Evolutionary conservation across 2,888 invertebrate species (phyloP), one percentile per base, ranked within the genome.

Genomic region (Thelaira solivaga): DNA sequence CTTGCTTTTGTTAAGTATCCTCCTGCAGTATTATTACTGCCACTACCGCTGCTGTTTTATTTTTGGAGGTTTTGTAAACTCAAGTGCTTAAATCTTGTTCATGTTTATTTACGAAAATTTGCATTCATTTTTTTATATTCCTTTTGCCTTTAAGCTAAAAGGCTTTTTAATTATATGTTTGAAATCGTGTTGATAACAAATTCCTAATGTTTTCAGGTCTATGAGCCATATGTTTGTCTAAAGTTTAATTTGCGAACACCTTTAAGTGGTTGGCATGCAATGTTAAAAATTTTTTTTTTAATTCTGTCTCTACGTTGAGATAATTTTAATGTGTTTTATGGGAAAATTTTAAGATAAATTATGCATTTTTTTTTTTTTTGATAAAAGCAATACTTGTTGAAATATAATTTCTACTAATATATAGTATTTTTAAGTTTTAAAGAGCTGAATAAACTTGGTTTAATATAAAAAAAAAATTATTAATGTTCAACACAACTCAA

Each of bases 41-140:
- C n/a, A n/a, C n/a, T 16, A 1, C 11, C 36, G 36, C 36, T 69
- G 69, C 41, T 20, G 59, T 51, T 61, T 22, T 62, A 43, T n/a
- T n/a, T n/a, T n/a, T n/a, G n/a, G n/a, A 24, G 34, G 10, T 59
- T 39, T 31, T 26, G 57, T 57, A 41, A 34, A 59, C 43, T 59
- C 29, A 61, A 53, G 61, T 67, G 61, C 53, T 74, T 67, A 61
- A 67, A 74, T 59, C 59, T 74, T 61, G 59, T 61, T 61, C 67
- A 68, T 68, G 67, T 68, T 73, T 49, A 51, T 68, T 59, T 64
- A 49, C 57, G 29, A 43, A 73, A 57, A 73, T 77, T 77, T 73
- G 57, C 77, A 73, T 77, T 77, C 36, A 36, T 68, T 29, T 39
- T 65, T 39, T 29, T 4, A 8, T 34, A 34, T 26, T 34, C 20